These are phyloP conservation scores for Psophia crepitans DNA, from an alignment of 2,113 vertebrate genomes.

Conservation along the genomic window DNA sequence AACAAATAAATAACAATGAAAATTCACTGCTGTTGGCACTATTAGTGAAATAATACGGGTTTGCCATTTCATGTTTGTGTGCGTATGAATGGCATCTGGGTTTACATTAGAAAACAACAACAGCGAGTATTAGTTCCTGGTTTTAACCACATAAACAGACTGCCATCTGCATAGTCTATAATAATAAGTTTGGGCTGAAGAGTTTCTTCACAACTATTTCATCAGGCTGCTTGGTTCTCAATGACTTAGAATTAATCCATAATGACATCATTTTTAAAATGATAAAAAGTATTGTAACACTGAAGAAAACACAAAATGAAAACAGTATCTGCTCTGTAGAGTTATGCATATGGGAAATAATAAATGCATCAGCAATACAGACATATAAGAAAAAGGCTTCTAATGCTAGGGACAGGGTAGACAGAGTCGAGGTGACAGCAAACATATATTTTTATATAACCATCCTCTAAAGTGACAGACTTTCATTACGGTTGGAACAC, in stretches of 20 bases:
- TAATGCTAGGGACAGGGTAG: neutral
- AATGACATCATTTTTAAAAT: neutral
- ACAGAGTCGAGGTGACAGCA: neutral
- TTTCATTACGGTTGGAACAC: neutral
- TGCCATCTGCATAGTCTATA: neutral
- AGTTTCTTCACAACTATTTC: neutral
- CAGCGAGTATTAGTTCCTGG: neutral
- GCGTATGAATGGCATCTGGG: neutral
- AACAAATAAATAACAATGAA: neutral
- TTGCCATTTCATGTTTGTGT: neutral
- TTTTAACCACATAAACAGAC: neutral
- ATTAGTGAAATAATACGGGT: neutral
- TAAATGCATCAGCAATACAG: neutral
- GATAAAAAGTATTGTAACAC: neutral
- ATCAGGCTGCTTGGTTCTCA: neutral
- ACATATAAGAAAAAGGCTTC: neutral
- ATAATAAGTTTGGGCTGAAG: neutral
- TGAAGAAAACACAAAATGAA: neutral
- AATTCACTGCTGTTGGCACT: neutral
- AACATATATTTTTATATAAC: neutral
- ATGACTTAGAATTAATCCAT: neutral
- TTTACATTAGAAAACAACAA: neutral
- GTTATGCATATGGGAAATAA: neutral
- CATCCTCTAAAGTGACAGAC: neutral
- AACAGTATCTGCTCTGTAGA: neutral